These are phyloP conservation scores for Cephus spinipes DNA, from an alignment of 2,888 invertebrate genomes.

Conservation along the genomic window DNA sequence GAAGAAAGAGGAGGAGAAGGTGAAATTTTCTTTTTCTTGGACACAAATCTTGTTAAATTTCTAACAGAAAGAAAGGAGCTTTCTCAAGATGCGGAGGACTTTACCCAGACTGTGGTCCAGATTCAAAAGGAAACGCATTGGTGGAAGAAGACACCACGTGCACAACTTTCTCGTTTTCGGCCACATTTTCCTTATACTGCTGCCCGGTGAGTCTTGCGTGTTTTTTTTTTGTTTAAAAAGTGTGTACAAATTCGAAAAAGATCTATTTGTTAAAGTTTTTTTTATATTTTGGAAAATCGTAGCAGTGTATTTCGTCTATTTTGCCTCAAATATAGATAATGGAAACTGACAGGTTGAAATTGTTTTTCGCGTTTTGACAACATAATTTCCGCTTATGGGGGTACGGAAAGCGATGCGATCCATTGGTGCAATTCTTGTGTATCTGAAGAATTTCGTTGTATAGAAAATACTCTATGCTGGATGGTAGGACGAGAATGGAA, in stretches of 20 bases:
- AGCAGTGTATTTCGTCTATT: neutral
- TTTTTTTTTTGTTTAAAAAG: constrained; percentile 4
- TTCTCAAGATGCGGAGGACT: constrained; percentile 15
- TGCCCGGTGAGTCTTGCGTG: constrained; percentile 38
- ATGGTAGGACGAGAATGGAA: neutral
- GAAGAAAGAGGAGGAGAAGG: constrained; percentile 22
- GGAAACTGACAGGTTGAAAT: neutral
- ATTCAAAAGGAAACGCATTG: constrained; percentile 31
- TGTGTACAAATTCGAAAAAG: neutral
- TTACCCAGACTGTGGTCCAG: constrained; percentile 38
- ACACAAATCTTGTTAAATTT: neutral
- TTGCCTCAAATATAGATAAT: neutral
- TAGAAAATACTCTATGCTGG: neutral
- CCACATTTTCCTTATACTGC: constrained; percentile 37
- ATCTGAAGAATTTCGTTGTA: neutral
- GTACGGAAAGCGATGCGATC: neutral
- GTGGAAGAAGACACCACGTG: constrained; percentile 41
- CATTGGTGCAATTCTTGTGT: neutral
- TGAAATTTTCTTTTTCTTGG: neutral
- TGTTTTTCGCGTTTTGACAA: neutral
- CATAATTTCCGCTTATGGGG: neutral
- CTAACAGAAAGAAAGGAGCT: constrained; percentile 3
- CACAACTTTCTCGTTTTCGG: constrained; percentile 44
- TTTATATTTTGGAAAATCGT: neutral
- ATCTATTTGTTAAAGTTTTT: neutral